Conservation (phyloP, 2,113 vertebrate species). For the Leptobrachium leishanense region DNA sequence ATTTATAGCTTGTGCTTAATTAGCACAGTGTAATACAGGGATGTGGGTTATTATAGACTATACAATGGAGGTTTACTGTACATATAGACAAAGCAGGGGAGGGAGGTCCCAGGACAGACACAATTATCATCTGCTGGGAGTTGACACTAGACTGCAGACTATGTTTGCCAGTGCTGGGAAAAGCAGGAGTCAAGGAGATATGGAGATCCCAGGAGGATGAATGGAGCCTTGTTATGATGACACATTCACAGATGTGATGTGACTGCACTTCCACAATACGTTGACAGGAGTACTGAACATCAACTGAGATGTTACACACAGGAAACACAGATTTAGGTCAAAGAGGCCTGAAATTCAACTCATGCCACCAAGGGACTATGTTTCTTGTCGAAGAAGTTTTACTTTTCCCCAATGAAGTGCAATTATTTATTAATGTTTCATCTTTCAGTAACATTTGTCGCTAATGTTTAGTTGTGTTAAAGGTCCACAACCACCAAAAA, state of each 20-base stretch:
- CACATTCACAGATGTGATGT: constrained; percentile 42
- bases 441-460: too few relatives aligned
- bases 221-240: constrained; percentile 38
- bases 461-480: too few relatives aligned
- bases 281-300: constrained; percentile 24
- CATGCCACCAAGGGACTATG: neutral
- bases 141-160: constrained; percentile 37
- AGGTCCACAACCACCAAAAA: too few relatives aligned
- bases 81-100: constrained; percentile 29
- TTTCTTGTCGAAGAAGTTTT: neutral
- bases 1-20: constrained; percentile 36
- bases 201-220: constrained; percentile 26
- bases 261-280: constrained; percentile 38
- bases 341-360: neutral
- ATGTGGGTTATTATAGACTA: constrained; percentile 1
- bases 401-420: neutral
- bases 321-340: neutral
- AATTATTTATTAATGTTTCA: too few relatives aligned
- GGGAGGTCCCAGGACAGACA: constrained; percentile 32
- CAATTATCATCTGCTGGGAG: constrained; percentile 34
- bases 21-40: constrained; percentile 17
- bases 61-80: constrained; percentile 20
- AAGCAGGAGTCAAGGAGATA: neutral
- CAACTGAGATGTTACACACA: constrained; percentile 11
- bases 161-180: constrained; percentile 40